These are phyloP conservation scores for Gallinago paraguaiae DNA, from an alignment of 2,113 vertebrate species.

Conservation along the genomic window DNA sequence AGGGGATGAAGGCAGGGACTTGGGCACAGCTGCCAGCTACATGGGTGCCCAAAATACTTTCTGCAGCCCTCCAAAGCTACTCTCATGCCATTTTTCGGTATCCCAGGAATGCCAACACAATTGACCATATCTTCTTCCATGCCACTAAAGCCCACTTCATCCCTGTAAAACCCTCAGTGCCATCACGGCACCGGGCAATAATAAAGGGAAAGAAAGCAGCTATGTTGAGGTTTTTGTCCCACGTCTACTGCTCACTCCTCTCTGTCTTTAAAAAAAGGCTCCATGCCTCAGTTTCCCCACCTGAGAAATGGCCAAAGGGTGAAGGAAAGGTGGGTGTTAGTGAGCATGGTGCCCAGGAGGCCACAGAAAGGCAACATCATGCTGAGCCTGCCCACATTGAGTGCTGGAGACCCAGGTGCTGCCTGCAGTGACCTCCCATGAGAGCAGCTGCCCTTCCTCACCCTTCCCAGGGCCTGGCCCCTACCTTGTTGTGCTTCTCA, in stretches of 20 bases:
- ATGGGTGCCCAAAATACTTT: fast-evolving
- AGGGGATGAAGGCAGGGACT: not conserved
- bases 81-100: not conserved
- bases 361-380: not conserved
- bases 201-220: not conserved
- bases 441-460: not conserved
- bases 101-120: not conserved
- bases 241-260: not conserved
- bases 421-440: not conserved
- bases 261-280: not conserved
- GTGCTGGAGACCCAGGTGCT: not conserved
- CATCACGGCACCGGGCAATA: not conserved
- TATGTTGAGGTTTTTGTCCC: not conserved
- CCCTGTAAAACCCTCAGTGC: fast-evolving
- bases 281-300: not conserved
- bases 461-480: not conserved
- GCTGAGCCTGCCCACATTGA: not conserved
- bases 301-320: not conserved
- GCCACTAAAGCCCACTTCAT: not conserved
- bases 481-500: constrained; percentile 60
- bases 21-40: not conserved
- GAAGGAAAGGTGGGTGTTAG: not conserved
- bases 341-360: not conserved
- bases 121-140: not conserved
- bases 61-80: not conserved